Conservation (phyloP, 1,140 invertebrate genomes). For the Scaptodrosophila lebanonensis region DNA sequence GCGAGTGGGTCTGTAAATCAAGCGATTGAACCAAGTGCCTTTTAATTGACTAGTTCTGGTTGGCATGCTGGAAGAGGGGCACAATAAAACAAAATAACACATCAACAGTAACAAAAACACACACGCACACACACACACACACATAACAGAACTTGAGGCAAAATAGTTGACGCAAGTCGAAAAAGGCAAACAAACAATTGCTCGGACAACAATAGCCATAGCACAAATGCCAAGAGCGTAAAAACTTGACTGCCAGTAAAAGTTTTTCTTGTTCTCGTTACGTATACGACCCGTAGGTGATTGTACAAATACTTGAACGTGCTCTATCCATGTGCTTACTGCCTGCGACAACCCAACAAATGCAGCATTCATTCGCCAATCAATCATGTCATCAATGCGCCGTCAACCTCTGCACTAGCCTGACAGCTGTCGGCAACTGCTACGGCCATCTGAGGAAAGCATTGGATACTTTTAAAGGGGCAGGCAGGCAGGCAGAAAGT, state of each 20-base stretch:
- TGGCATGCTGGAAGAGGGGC: background rate
- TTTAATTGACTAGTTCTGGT: conserved; percentile 55
- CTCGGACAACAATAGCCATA: conserved; percentile 4
- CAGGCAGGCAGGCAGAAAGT: too few relatives aligned
- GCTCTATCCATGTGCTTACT: background rate
- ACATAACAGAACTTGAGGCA: conserved; percentile 16
- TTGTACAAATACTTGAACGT: background rate
- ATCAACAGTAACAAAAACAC: conserved; percentile 4
- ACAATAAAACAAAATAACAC: too few relatives aligned
- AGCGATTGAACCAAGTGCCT: conserved; percentile 45
- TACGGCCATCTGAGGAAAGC: too few relatives aligned
- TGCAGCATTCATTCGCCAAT: too few relatives aligned
- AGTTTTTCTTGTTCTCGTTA: conserved; percentile 28
- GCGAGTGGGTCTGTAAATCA: conserved; percentile 41
- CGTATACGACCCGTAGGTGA: conserved; percentile 32
- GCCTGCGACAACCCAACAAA: conserved; percentile 12
- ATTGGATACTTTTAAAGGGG: too few relatives aligned
- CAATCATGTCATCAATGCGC: conserved; percentile 27
- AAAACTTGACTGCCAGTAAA: conserved; percentile 9
- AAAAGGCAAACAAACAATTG: conserved; percentile 36
- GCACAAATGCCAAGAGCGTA: background rate
- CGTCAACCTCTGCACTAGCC: conserved; percentile 22
- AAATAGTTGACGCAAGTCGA: conserved; percentile 15
- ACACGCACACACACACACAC: conserved; percentile 4
- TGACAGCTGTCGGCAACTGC: conserved; percentile 17